Percentiles rank a stretch among this genome's conserved stretches.
Evolutionary conservation across 2,888 invertebrate species (phyloP).

Genomic region (Melanchra persicariae): DNA sequence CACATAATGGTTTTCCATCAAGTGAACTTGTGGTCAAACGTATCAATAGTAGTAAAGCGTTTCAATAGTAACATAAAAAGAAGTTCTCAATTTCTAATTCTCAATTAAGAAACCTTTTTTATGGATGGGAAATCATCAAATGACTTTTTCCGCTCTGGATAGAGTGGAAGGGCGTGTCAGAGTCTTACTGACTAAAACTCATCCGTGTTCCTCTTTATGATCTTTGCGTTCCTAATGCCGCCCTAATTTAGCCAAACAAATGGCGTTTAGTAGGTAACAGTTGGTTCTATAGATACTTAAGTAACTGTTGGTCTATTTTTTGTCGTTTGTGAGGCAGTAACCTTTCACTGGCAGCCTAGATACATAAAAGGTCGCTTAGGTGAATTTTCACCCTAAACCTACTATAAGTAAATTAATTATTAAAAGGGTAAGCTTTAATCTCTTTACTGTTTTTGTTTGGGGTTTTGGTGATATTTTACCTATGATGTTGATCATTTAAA

Average conservation of each 20-base stretch:
- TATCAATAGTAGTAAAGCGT: too few relatives aligned
- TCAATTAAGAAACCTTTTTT: background rate
- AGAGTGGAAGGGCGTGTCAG: too few relatives aligned
- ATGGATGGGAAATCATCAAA: too few relatives aligned
- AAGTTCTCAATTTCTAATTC: background rate
- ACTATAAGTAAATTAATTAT: constrained; percentile 56
- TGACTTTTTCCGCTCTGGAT: too few relatives aligned
- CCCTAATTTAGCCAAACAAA: constrained; percentile 22
- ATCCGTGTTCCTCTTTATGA: too few relatives aligned
- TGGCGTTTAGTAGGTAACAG: background rate
- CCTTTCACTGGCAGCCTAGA: constrained; percentile 14
- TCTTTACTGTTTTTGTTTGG: constrained; percentile 38
- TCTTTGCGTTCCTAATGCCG: constrained; percentile 26
- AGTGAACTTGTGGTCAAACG: too few relatives aligned
- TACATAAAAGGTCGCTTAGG: constrained; percentile 29
- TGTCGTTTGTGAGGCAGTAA: background rate
- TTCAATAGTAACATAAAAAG: background rate
- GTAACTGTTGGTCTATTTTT: constrained; percentile 8
- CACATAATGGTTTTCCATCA: too few relatives aligned
- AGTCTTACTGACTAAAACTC: too few relatives aligned
- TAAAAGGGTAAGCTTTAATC: constrained; percentile 54
- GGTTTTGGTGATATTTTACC: constrained; percentile 41
- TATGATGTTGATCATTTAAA: constrained; percentile 9
- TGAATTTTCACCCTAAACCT: constrained; percentile 30
- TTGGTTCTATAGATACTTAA: background rate